phyloP scores from a whole-genome alignment of 1,140 invertebrate species.

The Periplaneta americana region DNA sequence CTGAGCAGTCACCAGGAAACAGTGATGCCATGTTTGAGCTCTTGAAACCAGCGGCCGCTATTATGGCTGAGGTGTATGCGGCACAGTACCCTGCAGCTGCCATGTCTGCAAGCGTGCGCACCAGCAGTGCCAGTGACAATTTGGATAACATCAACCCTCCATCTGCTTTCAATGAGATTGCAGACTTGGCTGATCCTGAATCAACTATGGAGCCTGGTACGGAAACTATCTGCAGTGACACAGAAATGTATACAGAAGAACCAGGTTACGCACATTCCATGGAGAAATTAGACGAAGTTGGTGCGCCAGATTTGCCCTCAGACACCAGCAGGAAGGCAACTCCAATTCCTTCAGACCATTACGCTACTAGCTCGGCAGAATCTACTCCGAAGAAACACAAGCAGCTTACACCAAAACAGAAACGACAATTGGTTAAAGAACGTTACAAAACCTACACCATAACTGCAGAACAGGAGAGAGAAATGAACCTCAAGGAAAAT shows the following conservation, averaged over 20 bases:
- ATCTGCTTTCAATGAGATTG: conserved; percentile 53
- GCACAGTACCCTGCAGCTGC: neutral
- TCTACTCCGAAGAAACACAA: conserved; percentile 55
- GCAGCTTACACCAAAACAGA: conserved; percentile 54
- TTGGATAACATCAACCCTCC: conserved; percentile 59
- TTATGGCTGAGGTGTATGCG: conserved; percentile 30
- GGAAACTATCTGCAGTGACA: conserved; percentile 50
- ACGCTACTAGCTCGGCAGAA: conserved; percentile 55
- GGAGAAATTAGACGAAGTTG: conserved; percentile 24
- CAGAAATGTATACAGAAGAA: conserved; percentile 35
- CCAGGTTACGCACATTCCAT: conserved; percentile 16
- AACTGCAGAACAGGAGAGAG: conserved; percentile 44
- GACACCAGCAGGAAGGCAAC: conserved; percentile 30
- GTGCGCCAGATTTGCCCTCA: conserved; percentile 26
- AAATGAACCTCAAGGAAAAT: neutral
- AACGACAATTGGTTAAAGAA: conserved; percentile 62
- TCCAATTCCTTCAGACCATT: conserved; percentile 46
- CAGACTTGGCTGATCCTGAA: conserved; percentile 48
- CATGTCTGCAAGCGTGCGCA: conserved; percentile 31
- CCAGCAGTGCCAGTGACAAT: conserved; percentile 47
- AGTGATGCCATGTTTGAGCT: conserved; percentile 32
- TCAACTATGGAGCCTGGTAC: conserved; percentile 50
- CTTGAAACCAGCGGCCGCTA: conserved; percentile 38
- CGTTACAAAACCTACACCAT: conserved; percentile 76
- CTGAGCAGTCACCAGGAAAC: conserved; percentile 11